Base-by-base conservation (phyloP, 1,140 invertebrate genomes). In the Sycophaga agraensis region DNA sequence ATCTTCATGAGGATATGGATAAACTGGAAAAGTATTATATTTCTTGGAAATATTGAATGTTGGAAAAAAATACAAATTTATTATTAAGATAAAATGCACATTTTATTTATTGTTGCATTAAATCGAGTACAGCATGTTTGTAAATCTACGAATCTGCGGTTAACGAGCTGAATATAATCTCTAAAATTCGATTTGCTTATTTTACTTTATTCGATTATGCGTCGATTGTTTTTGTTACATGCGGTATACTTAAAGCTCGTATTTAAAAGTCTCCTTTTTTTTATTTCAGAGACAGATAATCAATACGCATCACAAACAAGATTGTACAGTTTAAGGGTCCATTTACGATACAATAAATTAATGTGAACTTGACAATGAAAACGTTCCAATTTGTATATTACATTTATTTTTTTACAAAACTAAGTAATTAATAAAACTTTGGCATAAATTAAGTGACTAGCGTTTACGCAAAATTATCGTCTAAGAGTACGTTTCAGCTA, bases 41-140 rank as follows among this genome's bases (percentile, higher is more conserved):
- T n/a, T n/a, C n/a, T n/a, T n/a, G n/a, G n/a, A n/a, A n/a, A n/a
- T 72, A 73, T 70, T 73, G 70, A 72, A 69, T 73, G 70, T 73
- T 72, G 68, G 67, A 69, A 68, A 72, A 46, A 46, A 53, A 53
- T 28, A 53, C n/a, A 40, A 26, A 39, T 7, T 7, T 8, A 39
- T 4, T 24, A 39, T 24, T 16, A 50, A 51, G 50, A 61, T 61
- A 48, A 61, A 55, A 61, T 61, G 59, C 42, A 61, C 50, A 17
- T 55, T 61, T 61, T 61, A 46, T 61, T 61, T 46, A 16, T 50
- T n/a, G n/a, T 50, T 54, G 55, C 59, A 61, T 61, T 61, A 54
- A 14, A 46, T 61, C 59, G 19, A 55, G 31, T 61, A 61, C 59
- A 61, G 39, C 7, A 17, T 37, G 16, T 48, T 53, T 39, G 26